Conservation (phyloP, 2,113 vertebrate genomes). For the Halichoeres trimaculatus region DNA sequence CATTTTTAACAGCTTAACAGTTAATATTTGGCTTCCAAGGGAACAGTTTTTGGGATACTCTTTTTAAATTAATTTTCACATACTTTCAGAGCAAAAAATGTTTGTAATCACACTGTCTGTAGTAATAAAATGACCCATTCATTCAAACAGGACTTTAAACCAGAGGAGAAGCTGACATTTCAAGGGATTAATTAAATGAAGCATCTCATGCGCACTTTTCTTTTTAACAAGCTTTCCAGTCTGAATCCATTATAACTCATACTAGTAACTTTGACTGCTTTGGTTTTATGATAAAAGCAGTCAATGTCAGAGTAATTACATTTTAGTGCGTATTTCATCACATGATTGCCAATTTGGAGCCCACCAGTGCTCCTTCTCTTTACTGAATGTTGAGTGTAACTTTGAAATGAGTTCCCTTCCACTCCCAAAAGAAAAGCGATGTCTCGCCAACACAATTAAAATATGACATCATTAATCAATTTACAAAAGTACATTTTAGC, state of each 20-base stretch:
- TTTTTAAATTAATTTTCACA: no score
- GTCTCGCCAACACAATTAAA: slow-evolving; percentile 51
- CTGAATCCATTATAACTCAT: slow-evolving; percentile 40
- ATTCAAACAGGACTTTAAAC: no score
- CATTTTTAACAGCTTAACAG: no score
- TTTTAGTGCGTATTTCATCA: slow-evolving; percentile 42
- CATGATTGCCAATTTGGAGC: slow-evolving; percentile 49
- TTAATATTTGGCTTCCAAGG: no score
- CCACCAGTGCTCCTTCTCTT: slow-evolving; percentile 22
- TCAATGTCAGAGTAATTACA: slow-evolving; percentile 31
- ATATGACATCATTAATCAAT: slow-evolving; percentile 56
- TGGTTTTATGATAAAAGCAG: slow-evolving; percentile 32
- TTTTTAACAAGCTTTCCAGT: slow-evolving; percentile 17
- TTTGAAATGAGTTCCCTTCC: slow-evolving; percentile 55
- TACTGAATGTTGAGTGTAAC: slow-evolving; percentile 42
- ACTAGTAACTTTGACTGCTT: slow-evolving; percentile 19
- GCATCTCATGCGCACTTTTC: slow-evolving; percentile 25
- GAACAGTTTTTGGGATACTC: no score
- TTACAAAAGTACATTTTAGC: slow-evolving; percentile 37
- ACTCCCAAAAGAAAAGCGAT: slow-evolving; percentile 30
- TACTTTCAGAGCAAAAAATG: no score
- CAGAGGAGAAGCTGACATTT: no score
- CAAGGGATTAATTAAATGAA: slow-evolving; percentile 17
- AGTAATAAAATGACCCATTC: no score
- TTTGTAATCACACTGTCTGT: no score